Percentiles rank a stretch among this genome's conserved stretches.
These are phyloP conservation scores for Oenanthe melanoleuca DNA, from an alignment of 2,113 vertebrate genomes.

Conservation along the genomic window DNA sequence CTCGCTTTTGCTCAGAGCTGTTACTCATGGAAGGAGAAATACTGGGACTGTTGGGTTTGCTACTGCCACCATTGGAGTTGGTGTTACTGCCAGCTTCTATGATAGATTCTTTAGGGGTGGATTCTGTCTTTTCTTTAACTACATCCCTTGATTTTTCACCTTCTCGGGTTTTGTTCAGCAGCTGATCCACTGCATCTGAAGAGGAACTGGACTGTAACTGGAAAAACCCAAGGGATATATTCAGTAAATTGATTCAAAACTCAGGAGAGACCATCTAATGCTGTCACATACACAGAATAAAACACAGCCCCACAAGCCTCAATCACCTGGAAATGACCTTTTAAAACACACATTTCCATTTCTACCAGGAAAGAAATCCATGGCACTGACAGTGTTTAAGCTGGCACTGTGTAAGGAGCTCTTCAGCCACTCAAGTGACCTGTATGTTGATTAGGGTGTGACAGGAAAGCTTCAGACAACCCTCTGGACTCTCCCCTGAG, in stretches of 20 bases:
- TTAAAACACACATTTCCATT: neutral
- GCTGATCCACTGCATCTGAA: constrained; percentile 88
- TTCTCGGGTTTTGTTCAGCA: constrained; percentile 89
- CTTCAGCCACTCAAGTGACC: neutral
- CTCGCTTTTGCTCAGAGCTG: constrained; percentile 86
- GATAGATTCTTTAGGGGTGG: constrained; percentile 75
- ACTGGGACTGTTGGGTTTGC: constrained; percentile 89
- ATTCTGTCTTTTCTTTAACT: constrained; percentile 86
- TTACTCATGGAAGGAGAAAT: constrained; percentile 82
- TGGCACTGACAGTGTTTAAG: neutral
- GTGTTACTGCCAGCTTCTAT: constrained; percentile 77
- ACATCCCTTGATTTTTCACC: constrained; percentile 91
- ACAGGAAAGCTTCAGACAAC: constrained; percentile 4
- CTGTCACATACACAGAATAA: neutral
- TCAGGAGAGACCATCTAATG: neutral
- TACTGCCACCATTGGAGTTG: constrained; percentile 77
- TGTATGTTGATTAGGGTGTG: neutral
- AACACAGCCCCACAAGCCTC: neutral
- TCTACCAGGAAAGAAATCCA: neutral
- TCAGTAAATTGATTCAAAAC: neutral
- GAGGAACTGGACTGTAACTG: constrained; percentile 95
- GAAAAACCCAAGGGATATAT: constrained; percentile 31
- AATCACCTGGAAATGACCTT: neutral
- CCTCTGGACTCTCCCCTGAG: neutral
- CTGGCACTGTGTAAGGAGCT: neutral